Base-by-base conservation (phyloP, 2,797 vertebrate species). In the Coendou prehensilis region DNA sequence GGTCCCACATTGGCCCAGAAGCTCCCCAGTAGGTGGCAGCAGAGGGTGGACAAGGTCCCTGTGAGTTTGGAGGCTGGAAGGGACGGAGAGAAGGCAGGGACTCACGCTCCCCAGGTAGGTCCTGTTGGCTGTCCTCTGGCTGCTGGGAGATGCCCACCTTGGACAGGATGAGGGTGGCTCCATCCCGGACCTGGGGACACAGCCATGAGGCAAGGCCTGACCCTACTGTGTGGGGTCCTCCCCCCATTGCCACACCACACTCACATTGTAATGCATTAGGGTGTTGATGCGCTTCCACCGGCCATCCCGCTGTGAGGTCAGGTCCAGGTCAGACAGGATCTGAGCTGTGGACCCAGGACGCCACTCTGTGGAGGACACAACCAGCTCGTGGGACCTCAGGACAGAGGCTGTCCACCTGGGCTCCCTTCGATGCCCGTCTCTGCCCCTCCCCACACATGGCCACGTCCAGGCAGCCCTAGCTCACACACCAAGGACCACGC, bases 261-360 rank as follows among this genome's bases (percentile, higher is more conserved):
- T 99, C 98, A 99, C 99, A 0, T 99, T 99, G 97, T 99, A 99
- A 98, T 99, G 99, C 92, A 99, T 99, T 95, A 99, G 98, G 0
- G 99, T 99, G 98, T 99, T 99, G 98, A 99, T 98, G 59, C 99
- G 99, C 93, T 98, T 99, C 99, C 99, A 99, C 93, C 99, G 99
- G 98, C 99, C 99, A 56, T 99, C 99, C 96, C 99, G 99, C 98
- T 99, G 99, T 23, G 99, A 99, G 11, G 99, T 99, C 98, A 99
- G 98, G 98, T 99, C 99, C 98, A 99, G 98, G 98, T 99, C 99
- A 0, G 99, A 99, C 96, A 99, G 98, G 97, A 99, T 99, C 98
- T 99, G 99, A 92, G 99, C 99, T 0, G 99, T 99, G 96, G 99
- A 99, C 80, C 99, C 99, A 0, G 99, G 99, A 76, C 99, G 99